Base-by-base conservation (phyloP, 1,140 invertebrate species). In the Temnothorax longispinosus region DNA sequence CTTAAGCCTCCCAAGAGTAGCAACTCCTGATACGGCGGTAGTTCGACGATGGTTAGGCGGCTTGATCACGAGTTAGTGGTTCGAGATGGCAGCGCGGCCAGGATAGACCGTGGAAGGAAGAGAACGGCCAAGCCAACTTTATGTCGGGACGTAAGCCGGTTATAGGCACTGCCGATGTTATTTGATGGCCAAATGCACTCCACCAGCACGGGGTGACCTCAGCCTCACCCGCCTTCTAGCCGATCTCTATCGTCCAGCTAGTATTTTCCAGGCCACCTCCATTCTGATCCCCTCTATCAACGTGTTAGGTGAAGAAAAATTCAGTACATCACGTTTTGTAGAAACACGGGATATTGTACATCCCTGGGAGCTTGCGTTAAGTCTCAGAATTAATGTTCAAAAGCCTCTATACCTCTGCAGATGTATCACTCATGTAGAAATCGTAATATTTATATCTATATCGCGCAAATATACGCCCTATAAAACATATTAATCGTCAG, bases 111-210 rank as follows among this genome's bases (percentile, higher is more conserved):
- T 85, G 91, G 90, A 92, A 93, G 93, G 89, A 92, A 92, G 90
- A 87, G 88, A 89, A 94, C 27, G 91, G 76, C 90, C 93, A 94
- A 94, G 93, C 92, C 90, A 93, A 95, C 92, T 95, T 95, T 95
- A 95, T 95, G 94, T 94, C 92, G 87, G 94, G 91, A 92, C 94
- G 92, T 95, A 95, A 95, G 94, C 94, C 94, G 94, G 95, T 95
- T 95, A 95, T 95, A 95, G 94, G 93, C 93, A 92, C 94, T 95
- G 94, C 94, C 94, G 92, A 95, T 95, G 94, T 95, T 95, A 95
- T 95, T 95, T 95, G 95, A 95, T 95, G 95, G 95, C 94, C 94
- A 95, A 95, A 95, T 95, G 95, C 95, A 95, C 95, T 95, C 91
- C 88, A 87, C 77, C 87, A 84, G 62, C 86, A 87, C 77, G 88